These are phyloP conservation scores for Dione vanillae DNA, from an alignment of 2,888 invertebrate species.

Conservation along the genomic window DNA sequence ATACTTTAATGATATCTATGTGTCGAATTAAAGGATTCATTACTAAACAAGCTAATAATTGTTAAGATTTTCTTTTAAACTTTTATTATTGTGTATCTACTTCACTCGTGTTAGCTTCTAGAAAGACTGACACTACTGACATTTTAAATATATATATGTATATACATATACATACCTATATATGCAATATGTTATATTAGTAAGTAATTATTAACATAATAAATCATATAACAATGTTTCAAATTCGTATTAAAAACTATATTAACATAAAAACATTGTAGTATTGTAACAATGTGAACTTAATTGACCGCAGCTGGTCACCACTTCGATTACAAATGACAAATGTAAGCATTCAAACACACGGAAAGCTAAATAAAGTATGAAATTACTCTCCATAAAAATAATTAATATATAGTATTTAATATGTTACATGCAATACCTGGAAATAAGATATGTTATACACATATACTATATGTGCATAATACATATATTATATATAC, in stretches of 20 bases:
- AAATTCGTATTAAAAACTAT: background rate
- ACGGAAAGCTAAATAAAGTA: slow-evolving; percentile 1
- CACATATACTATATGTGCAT: too few species aligned
- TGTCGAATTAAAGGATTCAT: too few species aligned
- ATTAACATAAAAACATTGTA: background rate
- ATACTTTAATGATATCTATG: too few species aligned
- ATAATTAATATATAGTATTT: background rate
- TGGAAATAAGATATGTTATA: slow-evolving; percentile 8
- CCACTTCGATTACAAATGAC: slow-evolving; percentile 15
- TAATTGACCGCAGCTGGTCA: slow-evolving; percentile 22
- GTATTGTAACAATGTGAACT: background rate
- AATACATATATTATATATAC: too few species aligned
- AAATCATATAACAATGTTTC: background rate
- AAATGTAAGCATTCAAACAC: background rate
- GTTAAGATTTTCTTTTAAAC: too few species aligned
- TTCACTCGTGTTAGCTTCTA: too few species aligned
- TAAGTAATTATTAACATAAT: background rate
- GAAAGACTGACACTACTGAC: too few species aligned
- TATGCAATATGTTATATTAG: too few species aligned
- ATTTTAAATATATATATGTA: too few species aligned
- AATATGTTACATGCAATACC: background rate
- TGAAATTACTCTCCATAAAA: slow-evolving; percentile 12
- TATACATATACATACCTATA: too few species aligned
- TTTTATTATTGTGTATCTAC: too few species aligned
- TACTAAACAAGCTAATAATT: too few species aligned